These are phyloP conservation scores for Micrastur ruficollis DNA, from an alignment of 2,797 vertebrate species.

Conservation along the genomic window DNA sequence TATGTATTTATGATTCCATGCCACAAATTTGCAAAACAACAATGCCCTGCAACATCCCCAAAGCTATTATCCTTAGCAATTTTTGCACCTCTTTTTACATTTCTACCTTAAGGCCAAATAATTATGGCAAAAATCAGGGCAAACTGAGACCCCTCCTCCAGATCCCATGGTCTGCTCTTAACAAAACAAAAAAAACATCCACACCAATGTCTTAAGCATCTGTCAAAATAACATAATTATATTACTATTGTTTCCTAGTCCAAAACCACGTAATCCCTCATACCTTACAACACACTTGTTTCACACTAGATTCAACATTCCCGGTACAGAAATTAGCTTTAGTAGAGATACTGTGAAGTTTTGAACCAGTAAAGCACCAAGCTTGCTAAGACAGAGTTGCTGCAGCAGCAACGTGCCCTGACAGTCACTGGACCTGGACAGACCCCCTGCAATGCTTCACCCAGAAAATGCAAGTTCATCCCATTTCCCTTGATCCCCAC, in stretches of 20 bases:
- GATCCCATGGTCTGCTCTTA: background rate
- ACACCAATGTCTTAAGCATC: background rate
- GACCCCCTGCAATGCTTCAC: fast-evolving
- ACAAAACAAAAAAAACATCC: background rate
- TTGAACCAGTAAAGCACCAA: background rate
- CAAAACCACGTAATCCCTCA: background rate
- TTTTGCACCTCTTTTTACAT: background rate
- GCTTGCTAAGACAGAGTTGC: background rate
- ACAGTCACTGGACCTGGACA: background rate
- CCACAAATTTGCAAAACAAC: background rate
- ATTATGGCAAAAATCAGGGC: background rate
- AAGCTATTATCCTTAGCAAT: background rate
- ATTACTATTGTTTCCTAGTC: background rate
- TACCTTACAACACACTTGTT: background rate
- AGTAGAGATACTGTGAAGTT: background rate
- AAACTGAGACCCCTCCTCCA: background rate
- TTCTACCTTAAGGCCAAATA: background rate
- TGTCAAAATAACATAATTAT: background rate
- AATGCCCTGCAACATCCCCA: background rate
- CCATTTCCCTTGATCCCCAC: background rate
- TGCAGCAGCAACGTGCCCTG: background rate
- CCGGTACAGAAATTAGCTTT: background rate
- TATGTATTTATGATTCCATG: background rate
- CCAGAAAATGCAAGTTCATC: background rate
- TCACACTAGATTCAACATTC: background rate